These are phyloP conservation scores for Physocephala rufipes DNA, from an alignment of 2,888 invertebrate genomes.

Conservation along the genomic window DNA sequence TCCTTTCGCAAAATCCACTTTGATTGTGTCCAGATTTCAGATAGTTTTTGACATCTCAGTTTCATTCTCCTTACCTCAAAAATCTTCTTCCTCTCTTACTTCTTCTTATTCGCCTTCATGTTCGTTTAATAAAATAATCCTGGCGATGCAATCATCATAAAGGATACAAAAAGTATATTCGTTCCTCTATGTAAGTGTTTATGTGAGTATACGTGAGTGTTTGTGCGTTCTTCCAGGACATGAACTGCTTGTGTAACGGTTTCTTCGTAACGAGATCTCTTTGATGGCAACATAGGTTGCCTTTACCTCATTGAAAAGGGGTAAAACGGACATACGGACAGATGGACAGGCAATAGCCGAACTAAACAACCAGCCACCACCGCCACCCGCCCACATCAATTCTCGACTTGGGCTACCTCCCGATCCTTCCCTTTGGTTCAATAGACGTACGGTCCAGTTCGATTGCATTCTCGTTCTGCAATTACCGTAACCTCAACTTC, in stretches of 20 bases:
- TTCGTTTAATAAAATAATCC: constrained; percentile 62
- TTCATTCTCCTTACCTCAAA: neutral
- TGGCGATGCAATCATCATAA: constrained; percentile 63
- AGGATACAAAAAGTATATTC: constrained; percentile 54
- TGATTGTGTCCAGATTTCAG: too few species aligned
- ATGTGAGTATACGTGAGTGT: too few species aligned
- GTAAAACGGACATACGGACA: too few species aligned
- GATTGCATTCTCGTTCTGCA: constrained; percentile 52
- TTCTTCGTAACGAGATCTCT: constrained; percentile 58
- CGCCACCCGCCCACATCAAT: neutral
- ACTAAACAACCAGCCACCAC: neutral
- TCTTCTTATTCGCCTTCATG: constrained; percentile 8
- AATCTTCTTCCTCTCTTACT: neutral
- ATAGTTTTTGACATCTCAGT: too few species aligned
- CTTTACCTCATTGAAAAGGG: constrained; percentile 37
- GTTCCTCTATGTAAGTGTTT: constrained; percentile 41
- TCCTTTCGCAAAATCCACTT: neutral
- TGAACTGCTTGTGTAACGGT: constrained; percentile 46
- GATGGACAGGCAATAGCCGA: constrained; percentile 22
- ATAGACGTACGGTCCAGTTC: constrained; percentile 14
- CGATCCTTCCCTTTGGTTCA: neutral
- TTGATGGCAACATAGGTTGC: constrained; percentile 46
- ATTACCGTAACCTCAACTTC: constrained; percentile 63
- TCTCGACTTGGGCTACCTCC: neutral
- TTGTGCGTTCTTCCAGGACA: constrained; percentile 50